A percentile compares a stretch with the other conserved stretches of the same genome.
phyloP scores from a whole-genome alignment of 2,113 vertebrate species.

The Nesogale talazaci region DNA sequence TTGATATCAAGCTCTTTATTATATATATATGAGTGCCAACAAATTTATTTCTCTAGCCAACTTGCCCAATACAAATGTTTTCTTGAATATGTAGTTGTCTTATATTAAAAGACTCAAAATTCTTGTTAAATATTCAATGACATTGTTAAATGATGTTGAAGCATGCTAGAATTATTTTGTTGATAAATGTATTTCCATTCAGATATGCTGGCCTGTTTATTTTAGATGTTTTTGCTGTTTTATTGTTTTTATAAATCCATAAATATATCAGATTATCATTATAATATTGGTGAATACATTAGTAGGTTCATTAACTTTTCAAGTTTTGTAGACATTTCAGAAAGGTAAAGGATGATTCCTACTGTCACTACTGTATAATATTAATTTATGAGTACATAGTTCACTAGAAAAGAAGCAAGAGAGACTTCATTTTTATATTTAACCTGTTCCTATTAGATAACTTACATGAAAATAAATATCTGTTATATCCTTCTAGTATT shows the following conservation, averaged over 20 bases:
- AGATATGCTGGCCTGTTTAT: background rate
- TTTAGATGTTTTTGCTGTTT: background rate
- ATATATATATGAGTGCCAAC: no score
- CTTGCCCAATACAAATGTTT: background rate
- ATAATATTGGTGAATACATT: background rate
- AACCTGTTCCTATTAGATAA: background rate
- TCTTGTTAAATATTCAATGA: background rate
- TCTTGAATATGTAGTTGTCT: background rate
- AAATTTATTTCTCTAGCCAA: no score
- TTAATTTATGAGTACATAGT: no score
- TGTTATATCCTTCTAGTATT: no score
- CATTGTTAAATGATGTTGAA: background rate
- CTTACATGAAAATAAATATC: no score
- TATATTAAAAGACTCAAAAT: background rate
- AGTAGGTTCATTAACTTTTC: conserved; percentile 44
- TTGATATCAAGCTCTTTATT: no score
- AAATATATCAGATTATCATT: background rate
- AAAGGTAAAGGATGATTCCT: background rate
- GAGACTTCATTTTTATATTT: background rate
- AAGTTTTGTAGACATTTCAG: conserved; percentile 46
- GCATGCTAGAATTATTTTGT: background rate
- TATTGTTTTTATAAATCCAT: background rate
- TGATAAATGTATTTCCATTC: background rate
- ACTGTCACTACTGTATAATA: background rate
- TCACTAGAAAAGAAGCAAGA: background rate